phyloP scores from a whole-genome alignment of 1,140 invertebrate species.

The Caenorhabditis briggsae region DNA sequence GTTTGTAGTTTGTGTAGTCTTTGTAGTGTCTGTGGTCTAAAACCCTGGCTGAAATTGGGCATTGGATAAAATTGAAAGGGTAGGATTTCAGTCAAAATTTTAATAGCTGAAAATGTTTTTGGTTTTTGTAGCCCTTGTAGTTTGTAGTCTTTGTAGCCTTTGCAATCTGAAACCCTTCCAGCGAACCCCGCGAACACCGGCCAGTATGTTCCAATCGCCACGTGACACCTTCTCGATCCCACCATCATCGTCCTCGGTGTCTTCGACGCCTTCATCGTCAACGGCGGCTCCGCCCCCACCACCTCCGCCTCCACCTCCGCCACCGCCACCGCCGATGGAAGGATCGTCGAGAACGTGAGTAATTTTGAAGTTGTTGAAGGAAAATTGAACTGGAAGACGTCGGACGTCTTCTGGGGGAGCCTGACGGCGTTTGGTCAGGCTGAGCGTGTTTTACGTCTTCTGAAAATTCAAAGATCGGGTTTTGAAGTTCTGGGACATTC shows the following conservation, averaged over 20 bases:
- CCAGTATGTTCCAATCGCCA: neutral
- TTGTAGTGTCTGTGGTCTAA: neutral
- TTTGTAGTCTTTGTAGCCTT: neutral
- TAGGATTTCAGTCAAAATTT: too few species aligned
- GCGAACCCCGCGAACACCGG: constrained; percentile 13
- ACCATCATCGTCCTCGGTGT: neutral
- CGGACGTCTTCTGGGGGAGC: neutral
- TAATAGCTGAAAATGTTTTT: too few species aligned
- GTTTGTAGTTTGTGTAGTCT: neutral
- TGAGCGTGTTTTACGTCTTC: too few species aligned
- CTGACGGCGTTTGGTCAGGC: too few species aligned
- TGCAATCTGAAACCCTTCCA: neutral
- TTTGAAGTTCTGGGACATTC: too few species aligned
- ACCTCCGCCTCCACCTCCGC: constrained; percentile 17
- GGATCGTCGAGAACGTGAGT: neutral
- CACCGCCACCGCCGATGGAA: neutral
- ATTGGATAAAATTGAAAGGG: too few species aligned
- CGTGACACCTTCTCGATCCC: neutral
- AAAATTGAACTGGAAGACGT: too few species aligned
- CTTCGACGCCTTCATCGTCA: neutral
- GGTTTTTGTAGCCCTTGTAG: too few species aligned
- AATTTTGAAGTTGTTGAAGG: too few species aligned
- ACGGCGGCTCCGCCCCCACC: neutral
- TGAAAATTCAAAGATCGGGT: too few species aligned
- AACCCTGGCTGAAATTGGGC: too few species aligned